Percentiles rank a stretch among this genome's conserved stretches.
Evolutionary conservation across 2,888 invertebrate genomes (phyloP).

Genomic region (Ferrisia virgata): DNA sequence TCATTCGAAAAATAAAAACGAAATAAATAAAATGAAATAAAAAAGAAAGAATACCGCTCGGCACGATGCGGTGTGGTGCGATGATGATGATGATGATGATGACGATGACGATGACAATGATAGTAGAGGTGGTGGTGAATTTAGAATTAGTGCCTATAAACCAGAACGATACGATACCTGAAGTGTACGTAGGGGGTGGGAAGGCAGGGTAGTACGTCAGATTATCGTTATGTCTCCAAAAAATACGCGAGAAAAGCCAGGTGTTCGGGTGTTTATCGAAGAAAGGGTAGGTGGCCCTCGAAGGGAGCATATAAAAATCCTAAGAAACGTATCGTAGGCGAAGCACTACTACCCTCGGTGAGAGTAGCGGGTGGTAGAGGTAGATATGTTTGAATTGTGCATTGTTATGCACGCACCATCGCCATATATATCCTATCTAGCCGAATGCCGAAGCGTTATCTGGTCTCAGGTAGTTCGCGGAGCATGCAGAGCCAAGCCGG

Average conservation of each 20-base stretch:
- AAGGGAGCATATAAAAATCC: background rate
- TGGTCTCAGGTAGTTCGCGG: background rate
- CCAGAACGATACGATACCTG: background rate
- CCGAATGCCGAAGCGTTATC: background rate
- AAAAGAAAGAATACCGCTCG: background rate
- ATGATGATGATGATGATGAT: no score
- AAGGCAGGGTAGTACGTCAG: background rate
- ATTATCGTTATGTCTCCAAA: background rate
- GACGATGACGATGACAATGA: no score
- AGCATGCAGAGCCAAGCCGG: background rate
- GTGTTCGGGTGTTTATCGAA: constrained; percentile 13
- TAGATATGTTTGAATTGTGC: background rate
- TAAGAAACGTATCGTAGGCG: background rate
- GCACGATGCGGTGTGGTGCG: no score
- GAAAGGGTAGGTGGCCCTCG: constrained; percentile 5
- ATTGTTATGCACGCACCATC: background rate
- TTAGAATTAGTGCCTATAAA: background rate
- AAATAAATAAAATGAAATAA: background rate
- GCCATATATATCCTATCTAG: no score
- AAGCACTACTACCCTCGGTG: background rate
- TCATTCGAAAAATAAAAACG: background rate
- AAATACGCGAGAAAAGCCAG: background rate
- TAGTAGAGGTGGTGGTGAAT: background rate
- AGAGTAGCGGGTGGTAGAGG: background rate
- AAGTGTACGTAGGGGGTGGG: background rate